A percentile compares a stretch with the other conserved stretches of the same genome.
Conservation (phyloP, 1,140 invertebrate genomes). For the Chelonus insularis region DNA sequence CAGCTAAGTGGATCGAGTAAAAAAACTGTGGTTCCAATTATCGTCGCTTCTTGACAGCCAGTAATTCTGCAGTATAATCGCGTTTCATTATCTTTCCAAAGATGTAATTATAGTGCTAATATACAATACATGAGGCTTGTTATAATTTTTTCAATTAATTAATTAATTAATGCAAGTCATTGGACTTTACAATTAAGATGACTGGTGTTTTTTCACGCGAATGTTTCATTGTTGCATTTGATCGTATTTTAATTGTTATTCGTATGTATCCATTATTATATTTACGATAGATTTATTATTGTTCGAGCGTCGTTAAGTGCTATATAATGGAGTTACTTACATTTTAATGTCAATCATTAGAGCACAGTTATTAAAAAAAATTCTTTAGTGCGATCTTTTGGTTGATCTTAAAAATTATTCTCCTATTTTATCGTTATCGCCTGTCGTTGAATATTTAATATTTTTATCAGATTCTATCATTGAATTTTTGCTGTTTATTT, state of each 20-base stretch:
- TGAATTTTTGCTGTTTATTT: too few relatives aligned
- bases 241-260: constrained; percentile 19
- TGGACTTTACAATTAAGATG: too few relatives aligned
- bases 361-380: too few relatives aligned
- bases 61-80: constrained; percentile 19
- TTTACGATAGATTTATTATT: constrained; percentile 26
- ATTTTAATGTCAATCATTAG: constrained; percentile 9
- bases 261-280: constrained; percentile 18
- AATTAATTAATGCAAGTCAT: constrained; percentile 5
- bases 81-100: constrained; percentile 48
- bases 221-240: constrained; percentile 16
- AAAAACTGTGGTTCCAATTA: constrained; percentile 1
- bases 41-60: constrained; percentile 7
- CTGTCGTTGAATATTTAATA: too few relatives aligned
- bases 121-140: constrained; percentile 22
- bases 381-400: too few relatives aligned
- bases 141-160: constrained; percentile 6
- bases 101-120: constrained; percentile 44
- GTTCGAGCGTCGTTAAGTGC: constrained; percentile 5
- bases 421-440: too few relatives aligned
- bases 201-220: too few relatives aligned
- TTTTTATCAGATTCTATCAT: too few relatives aligned
- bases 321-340: not conserved
- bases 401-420: too few relatives aligned
- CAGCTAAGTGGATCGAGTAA: not conserved